These are phyloP conservation scores for Psammodynastes pulverulentus DNA, from an alignment of 2,113 vertebrate species.

Conservation along the genomic window DNA sequence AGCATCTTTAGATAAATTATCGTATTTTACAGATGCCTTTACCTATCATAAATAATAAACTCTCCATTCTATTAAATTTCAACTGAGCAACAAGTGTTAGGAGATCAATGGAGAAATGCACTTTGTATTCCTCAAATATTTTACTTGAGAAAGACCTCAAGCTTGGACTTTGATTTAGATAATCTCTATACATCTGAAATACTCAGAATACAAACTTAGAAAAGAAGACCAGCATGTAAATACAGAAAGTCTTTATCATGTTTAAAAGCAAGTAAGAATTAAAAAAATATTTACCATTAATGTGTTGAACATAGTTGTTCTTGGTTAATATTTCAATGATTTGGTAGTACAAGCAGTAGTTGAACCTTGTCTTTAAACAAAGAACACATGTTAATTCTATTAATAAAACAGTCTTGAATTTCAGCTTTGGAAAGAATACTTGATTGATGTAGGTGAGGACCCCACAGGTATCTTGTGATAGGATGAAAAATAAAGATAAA, in stretches of 20 bases:
- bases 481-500: background rate
- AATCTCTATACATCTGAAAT: background rate
- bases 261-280: background rate
- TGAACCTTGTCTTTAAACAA: background rate
- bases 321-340: constrained; percentile 2
- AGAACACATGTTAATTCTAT: background rate
- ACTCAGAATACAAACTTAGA: background rate
- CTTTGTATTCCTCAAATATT: background rate
- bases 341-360: background rate
- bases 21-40: background rate
- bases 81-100: background rate
- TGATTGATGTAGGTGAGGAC: constrained; percentile 1
- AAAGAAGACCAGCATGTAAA: background rate
- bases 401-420: background rate
- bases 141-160: background rate
- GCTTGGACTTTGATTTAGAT: background rate
- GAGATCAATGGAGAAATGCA: background rate
- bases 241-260: background rate
- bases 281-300: background rate
- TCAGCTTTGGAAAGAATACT: background rate
- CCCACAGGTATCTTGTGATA: background rate
- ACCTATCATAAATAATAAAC: background rate
- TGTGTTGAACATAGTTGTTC: background rate
- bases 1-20: background rate
- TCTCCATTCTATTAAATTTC: background rate